Evolutionary conservation across 2,113 vertebrate species (phyloP).

Genomic region (Platichthys stellatus): DNA sequence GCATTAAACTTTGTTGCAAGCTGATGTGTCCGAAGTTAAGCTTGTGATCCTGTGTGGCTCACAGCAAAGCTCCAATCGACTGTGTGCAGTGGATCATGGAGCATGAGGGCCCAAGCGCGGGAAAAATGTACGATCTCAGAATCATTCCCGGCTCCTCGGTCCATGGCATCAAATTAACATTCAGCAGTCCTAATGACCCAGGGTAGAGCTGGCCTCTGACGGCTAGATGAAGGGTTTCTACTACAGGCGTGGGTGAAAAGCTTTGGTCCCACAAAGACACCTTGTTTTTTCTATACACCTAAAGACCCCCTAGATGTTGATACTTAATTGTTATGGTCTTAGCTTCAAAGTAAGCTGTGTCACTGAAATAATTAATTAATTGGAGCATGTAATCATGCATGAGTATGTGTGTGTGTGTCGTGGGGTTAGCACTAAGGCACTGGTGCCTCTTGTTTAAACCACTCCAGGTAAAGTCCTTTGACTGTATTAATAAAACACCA

Average conservation of each 20-base stretch:
- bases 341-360: slow-evolving; percentile 39
- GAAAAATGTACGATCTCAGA: slow-evolving; percentile 48
- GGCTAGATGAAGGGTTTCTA: slow-evolving; percentile 35
- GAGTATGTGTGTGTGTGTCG: background rate
- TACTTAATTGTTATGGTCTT: slow-evolving; percentile 28
- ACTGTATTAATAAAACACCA: background rate
- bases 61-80: slow-evolving; percentile 12
- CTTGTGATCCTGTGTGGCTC: too few relatives aligned
- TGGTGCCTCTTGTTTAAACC: slow-evolving; percentile 18
- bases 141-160: slow-evolving; percentile 37
- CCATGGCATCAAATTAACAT: slow-evolving; percentile 58
- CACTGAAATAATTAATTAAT: background rate
- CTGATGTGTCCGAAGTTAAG: background rate
- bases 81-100: slow-evolving; percentile 33
- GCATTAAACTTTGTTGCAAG: slow-evolving; percentile 4
- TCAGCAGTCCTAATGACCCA: slow-evolving; percentile 56
- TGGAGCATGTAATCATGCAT: too few relatives aligned
- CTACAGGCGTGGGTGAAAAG: slow-evolving; percentile 46
- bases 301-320: slow-evolving; percentile 1
- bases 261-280: slow-evolving; percentile 10
- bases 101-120: slow-evolving; percentile 20
- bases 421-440: background rate
- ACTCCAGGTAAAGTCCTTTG: slow-evolving; percentile 3
- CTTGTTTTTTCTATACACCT: slow-evolving; percentile 48
- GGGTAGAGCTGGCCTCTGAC: slow-evolving; percentile 41